Percentiles rank a stretch among this genome's conserved stretches.
Conservation (phyloP, 2,113 vertebrate species). For the Chaetura pelagica region DNA sequence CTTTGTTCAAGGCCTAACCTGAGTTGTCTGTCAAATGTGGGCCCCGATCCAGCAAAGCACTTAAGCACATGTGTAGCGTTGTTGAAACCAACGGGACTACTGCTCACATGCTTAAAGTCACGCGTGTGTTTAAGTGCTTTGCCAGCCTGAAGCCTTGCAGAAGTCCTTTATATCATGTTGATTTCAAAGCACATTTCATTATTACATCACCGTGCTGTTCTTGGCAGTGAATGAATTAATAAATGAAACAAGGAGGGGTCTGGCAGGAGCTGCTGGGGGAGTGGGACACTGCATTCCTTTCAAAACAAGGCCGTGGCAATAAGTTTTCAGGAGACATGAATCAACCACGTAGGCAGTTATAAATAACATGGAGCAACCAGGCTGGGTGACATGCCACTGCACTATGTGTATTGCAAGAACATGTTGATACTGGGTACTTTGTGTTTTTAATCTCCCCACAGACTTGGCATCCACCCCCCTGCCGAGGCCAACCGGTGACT, state of each 20-base stretch:
- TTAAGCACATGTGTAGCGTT: conserved; percentile 66
- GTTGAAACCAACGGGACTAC: conserved; percentile 42
- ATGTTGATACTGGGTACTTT: not conserved
- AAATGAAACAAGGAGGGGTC: conserved; percentile 61
- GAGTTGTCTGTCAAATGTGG: conserved; percentile 62
- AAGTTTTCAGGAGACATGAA: conserved; percentile 45
- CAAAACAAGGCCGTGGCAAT: conserved; percentile 22
- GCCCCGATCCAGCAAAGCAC: conserved; percentile 58
- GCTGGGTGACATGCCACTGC: not conserved
- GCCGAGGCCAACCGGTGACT: not conserved
- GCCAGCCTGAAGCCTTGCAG: conserved; percentile 61
- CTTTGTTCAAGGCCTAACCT: conserved; percentile 67
- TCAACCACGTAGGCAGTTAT: conserved; percentile 28
- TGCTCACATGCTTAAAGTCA: conserved; percentile 37
- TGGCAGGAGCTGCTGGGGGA: conserved; percentile 31
- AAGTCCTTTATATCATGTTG: conserved; percentile 68
- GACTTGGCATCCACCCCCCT: not conserved
- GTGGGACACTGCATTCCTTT: conserved; percentile 49
- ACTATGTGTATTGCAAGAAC: not conserved
- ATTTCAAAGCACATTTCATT: conserved; percentile 64
- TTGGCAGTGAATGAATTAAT: conserved; percentile 67
- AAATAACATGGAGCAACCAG: not conserved
- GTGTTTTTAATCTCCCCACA: not conserved
- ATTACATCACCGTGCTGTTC: conserved; percentile 61
- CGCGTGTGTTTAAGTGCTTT: conserved; percentile 64